A percentile compares a stretch with the other conserved stretches of the same genome.
Conservation (phyloP, 1,140 invertebrate genomes). For the Plutomurus gul region DNA sequence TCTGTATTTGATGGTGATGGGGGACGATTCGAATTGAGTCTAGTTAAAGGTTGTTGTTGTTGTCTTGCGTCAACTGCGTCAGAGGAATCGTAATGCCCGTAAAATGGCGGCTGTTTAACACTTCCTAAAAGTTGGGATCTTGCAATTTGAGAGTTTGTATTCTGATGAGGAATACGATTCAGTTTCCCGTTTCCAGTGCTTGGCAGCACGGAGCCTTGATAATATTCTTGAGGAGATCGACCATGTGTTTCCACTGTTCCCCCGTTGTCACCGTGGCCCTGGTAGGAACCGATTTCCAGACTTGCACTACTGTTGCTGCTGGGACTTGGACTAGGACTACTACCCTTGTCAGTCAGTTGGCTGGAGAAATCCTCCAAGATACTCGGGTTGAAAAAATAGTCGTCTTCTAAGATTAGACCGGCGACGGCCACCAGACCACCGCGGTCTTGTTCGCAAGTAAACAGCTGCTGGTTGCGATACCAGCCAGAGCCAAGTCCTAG, state of each 20-base stretch:
- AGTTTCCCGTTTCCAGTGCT: background rate
- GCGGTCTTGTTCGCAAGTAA: slow-evolving; percentile 62
- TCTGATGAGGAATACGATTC: no score
- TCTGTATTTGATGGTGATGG: background rate
- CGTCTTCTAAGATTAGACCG: slow-evolving; percentile 62
- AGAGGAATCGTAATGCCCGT: background rate
- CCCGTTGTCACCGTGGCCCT: background rate
- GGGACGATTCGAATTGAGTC: background rate
- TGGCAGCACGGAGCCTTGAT: background rate
- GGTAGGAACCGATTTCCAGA: background rate
- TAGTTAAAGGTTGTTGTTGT: background rate
- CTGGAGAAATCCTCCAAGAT: background rate
- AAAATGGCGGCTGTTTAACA: background rate
- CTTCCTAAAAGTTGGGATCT: background rate
- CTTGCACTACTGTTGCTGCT: slow-evolving; percentile 33
- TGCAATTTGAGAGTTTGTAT: no score
- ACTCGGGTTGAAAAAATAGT: slow-evolving; percentile 49
- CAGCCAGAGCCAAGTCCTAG: slow-evolving; percentile 55
- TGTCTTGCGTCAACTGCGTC: background rate
- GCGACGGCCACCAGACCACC: slow-evolving; percentile 65
- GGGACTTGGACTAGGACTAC: slow-evolving; percentile 33
- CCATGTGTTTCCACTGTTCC: background rate
- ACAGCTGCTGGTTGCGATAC: slow-evolving; percentile 60
- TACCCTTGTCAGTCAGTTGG: background rate
- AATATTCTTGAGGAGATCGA: background rate